These are phyloP conservation scores for Eretmocerus hayati DNA, from an alignment of 2,888 invertebrate species.

Conservation along the genomic window DNA sequence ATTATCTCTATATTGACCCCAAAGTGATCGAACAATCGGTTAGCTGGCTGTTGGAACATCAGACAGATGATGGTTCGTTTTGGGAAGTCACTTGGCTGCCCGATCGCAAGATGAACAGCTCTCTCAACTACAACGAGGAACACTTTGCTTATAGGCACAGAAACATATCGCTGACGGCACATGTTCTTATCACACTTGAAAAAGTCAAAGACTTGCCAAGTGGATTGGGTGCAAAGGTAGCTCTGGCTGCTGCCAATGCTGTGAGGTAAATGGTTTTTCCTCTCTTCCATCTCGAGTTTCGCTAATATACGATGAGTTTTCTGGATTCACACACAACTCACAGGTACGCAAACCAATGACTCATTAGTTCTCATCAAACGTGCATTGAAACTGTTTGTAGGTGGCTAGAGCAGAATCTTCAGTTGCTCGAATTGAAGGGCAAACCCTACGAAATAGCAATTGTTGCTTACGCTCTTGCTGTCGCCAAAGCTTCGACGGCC, in stretches of 20 bases:
- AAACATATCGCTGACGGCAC: constrained; percentile 87
- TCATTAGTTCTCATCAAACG: too few relatives aligned
- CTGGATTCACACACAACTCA: background rate
- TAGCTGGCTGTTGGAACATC: constrained; percentile 79
- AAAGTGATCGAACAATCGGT: constrained; percentile 78
- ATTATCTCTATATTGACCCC: constrained; percentile 89
- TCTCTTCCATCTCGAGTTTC: background rate
- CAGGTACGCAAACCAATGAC: constrained; percentile 16
- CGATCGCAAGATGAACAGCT: constrained; percentile 80
- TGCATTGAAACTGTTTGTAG: too few relatives aligned
- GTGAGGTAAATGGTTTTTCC: constrained; percentile 39
- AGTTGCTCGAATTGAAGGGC: constrained; percentile 62
- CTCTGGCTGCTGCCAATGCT: constrained; percentile 68
- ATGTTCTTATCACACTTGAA: constrained; percentile 82
- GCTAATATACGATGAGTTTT: too few relatives aligned
- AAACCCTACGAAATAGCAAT: constrained; percentile 82
- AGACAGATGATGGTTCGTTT: constrained; percentile 79
- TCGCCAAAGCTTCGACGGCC: constrained; percentile 76
- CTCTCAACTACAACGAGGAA: constrained; percentile 52
- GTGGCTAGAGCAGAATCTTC: constrained; percentile 79
- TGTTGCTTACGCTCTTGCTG: constrained; percentile 79
- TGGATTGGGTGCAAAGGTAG: constrained; percentile 67
- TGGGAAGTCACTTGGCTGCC: constrained; percentile 82
- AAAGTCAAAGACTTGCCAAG: constrained; percentile 73
- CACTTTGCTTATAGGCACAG: constrained; percentile 53